Conservation (phyloP, 2,797 vertebrate genomes). For the Chelmon rostratus region DNA sequence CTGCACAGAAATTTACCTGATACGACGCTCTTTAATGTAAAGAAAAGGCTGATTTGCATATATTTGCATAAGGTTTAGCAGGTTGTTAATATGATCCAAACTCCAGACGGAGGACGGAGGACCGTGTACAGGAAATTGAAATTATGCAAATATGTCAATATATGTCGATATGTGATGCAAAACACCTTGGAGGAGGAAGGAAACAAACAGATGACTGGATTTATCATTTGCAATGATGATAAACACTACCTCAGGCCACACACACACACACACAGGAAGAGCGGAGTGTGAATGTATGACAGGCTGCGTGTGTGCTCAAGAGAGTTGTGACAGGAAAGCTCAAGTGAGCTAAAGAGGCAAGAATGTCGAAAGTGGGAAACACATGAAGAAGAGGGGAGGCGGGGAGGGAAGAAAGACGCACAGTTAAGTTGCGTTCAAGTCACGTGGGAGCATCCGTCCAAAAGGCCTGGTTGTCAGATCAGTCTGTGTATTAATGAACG, state of each 20-base stretch:
- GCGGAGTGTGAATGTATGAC: slow-evolving; percentile 15
- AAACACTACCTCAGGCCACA: slow-evolving; percentile 25
- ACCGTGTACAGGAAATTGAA: slow-evolving; percentile 22
- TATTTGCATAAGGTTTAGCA: not conserved
- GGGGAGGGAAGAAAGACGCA: slow-evolving; percentile 14
- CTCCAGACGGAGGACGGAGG: not conserved
- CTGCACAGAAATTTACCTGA: not conserved
- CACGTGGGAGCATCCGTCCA: slow-evolving; percentile 32
- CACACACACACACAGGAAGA: not conserved
- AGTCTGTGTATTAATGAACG: too few relatives aligned
- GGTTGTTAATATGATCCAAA: slow-evolving; percentile 8
- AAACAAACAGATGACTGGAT: slow-evolving; percentile 33
- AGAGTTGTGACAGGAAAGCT: slow-evolving; percentile 38
- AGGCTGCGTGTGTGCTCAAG: slow-evolving; percentile 29
- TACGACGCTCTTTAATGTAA: not conserved
- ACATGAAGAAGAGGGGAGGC: slow-evolving; percentile 13
- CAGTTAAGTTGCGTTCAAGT: slow-evolving; percentile 33
- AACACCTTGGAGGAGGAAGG: slow-evolving; percentile 9
- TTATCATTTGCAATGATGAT: slow-evolving; percentile 15
- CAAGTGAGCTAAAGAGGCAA: slow-evolving; percentile 51
- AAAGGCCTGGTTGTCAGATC: slow-evolving; percentile 10
- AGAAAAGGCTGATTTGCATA: slow-evolving; percentile 15
- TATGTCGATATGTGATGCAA: slow-evolving; percentile 4
- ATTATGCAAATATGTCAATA: slow-evolving; percentile 1
- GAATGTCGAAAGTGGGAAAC: slow-evolving; percentile 43